phyloP scores from a whole-genome alignment of 1,140 invertebrate species.

The Cheumatopsyche charites region DNA sequence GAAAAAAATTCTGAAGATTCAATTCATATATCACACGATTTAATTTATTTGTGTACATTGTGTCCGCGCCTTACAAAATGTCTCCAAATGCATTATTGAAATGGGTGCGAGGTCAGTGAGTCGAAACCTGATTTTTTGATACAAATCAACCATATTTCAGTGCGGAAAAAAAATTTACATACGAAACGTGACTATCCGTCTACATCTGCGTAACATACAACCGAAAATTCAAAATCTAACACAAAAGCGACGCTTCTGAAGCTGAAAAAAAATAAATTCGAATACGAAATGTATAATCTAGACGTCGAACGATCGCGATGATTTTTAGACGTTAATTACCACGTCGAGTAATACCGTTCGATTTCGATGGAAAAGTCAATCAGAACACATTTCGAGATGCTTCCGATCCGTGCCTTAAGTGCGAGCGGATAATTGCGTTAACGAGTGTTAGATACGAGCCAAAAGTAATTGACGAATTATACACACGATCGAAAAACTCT shows the following conservation, averaged over 20 bases:
- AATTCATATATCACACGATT: too few relatives aligned
- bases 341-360: conserved; percentile 1
- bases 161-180: conserved; percentile 18
- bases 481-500: background rate
- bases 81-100: conserved; percentile 28
- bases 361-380: conserved; percentile 22
- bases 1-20: too few relatives aligned
- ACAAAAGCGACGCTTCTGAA: too few relatives aligned
- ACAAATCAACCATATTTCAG: conserved; percentile 7
- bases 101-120: conserved; percentile 27
- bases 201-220: too few relatives aligned
- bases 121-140: conserved; percentile 14
- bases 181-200: conserved; percentile 1
- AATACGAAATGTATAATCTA: conserved; percentile 14
- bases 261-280: too few relatives aligned
- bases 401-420: background rate
- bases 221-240: too few relatives aligned
- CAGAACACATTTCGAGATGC: conserved; percentile 1
- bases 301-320: background rate
- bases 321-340: conserved; percentile 14
- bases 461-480: conserved; percentile 3
- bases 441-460: background rate
- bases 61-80: conserved; percentile 16
- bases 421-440: conserved; percentile 8
- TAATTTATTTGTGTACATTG: background rate